Conservation (phyloP, 2,797 vertebrate genomes). For the Crocodylus rhombifer region DNA sequence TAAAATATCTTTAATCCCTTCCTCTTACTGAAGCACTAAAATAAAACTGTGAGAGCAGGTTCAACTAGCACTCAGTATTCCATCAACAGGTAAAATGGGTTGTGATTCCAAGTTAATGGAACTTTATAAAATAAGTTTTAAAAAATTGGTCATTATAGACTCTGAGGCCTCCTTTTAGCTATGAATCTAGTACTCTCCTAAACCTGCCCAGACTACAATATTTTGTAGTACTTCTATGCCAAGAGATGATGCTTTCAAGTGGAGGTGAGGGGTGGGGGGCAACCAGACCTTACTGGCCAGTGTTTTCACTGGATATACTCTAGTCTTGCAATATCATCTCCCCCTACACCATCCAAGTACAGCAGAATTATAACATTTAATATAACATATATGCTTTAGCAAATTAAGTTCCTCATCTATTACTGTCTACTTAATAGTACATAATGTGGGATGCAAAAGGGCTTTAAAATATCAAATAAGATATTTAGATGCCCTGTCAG, state of each 20-base stretch:
- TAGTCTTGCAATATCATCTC: accelerated
- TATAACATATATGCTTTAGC: not conserved
- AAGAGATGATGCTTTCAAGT: not conserved
- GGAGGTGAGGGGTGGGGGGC: too few species aligned
- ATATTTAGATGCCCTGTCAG: not conserved
- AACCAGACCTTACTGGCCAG: not conserved
- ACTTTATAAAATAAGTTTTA: not conserved
- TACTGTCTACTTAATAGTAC: not conserved
- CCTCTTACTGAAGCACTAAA: not conserved
- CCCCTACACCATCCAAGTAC: not conserved
- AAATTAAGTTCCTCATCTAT: not conserved
- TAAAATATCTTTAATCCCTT: not conserved
- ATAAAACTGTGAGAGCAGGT: not conserved
- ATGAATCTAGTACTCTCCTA: too few species aligned
- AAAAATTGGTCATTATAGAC: not conserved
- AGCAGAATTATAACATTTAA: not conserved
- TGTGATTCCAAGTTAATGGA: not conserved
- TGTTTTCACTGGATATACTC: not conserved
- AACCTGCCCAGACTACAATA: not conserved
- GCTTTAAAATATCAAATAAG: not conserved
- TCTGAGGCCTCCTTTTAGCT: not conserved
- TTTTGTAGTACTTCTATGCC: not conserved
- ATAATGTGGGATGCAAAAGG: not conserved
- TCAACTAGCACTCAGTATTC: not conserved
- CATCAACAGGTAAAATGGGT: not conserved